phyloP scores from a whole-genome alignment of 1,140 invertebrate genomes.

The Tetragonula clypearis region DNA sequence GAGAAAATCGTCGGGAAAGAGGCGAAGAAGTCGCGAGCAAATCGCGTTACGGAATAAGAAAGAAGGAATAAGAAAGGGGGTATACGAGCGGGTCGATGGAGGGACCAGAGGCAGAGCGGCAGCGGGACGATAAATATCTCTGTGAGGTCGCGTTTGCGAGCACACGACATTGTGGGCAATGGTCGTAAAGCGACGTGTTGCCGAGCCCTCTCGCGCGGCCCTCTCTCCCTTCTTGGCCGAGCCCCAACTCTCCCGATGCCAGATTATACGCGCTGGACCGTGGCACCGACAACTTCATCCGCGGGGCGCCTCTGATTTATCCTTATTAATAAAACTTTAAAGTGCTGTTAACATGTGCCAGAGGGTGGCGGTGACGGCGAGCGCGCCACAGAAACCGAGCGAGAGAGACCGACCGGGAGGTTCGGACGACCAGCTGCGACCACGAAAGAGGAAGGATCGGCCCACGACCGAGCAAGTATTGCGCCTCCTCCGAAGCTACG shows the following conservation, averaged over 20 bases:
- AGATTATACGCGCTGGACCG: slow-evolving; percentile 70
- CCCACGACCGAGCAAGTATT: slow-evolving; percentile 57
- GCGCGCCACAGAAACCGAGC: slow-evolving; percentile 8
- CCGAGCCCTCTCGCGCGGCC: slow-evolving; percentile 50
- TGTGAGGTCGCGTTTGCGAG: slow-evolving; percentile 64
- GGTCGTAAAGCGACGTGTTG: slow-evolving; percentile 73
- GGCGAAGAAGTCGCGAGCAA: neutral
- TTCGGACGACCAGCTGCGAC: slow-evolving; percentile 13
- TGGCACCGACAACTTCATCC: slow-evolving; percentile 79
- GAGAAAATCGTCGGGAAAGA: neutral
- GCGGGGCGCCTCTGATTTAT: slow-evolving; percentile 81
- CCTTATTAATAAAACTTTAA: slow-evolving; percentile 81
- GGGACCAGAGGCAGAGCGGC: slow-evolving; percentile 36
- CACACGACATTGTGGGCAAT: slow-evolving; percentile 74
- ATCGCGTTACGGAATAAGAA: slow-evolving; percentile 1
- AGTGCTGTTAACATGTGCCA: slow-evolving; percentile 77
- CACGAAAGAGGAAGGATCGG: slow-evolving; percentile 34
- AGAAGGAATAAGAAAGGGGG: slow-evolving; percentile 25
- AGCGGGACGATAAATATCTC: slow-evolving; percentile 68
- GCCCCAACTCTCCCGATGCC: slow-evolving; percentile 50
- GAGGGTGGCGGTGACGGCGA: slow-evolving; percentile 40
- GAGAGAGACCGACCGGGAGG: slow-evolving; percentile 15
- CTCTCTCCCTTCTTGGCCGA: slow-evolving; percentile 34
- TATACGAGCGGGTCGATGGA: slow-evolving; percentile 9
- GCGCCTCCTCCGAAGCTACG: slow-evolving; percentile 13